These are phyloP conservation scores for Campylorhamphus procurvoides DNA, from an alignment of 2,113 vertebrate genomes.

Conservation along the genomic window DNA sequence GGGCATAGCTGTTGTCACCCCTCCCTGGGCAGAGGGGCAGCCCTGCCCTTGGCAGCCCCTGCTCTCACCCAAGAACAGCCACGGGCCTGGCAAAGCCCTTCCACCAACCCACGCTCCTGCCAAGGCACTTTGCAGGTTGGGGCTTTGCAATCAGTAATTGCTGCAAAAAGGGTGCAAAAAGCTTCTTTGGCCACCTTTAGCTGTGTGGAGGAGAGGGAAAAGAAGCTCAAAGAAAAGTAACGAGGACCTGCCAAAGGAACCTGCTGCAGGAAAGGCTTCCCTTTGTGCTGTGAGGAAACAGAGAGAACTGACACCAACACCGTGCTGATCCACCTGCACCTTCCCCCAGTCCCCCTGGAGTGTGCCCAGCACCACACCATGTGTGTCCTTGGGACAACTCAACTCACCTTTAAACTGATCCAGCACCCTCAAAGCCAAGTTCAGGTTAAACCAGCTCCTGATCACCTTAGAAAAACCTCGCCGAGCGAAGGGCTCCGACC, in stretches of 20 bases:
- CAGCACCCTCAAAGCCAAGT: background rate
- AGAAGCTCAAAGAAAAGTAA: background rate
- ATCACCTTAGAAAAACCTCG: background rate
- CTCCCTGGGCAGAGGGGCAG: background rate
- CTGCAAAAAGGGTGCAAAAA: background rate
- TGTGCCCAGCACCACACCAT: background rate
- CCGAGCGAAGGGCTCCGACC: background rate
- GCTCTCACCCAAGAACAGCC: background rate
- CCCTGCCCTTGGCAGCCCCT: background rate
- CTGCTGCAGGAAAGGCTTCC: background rate
- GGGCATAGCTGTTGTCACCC: background rate
- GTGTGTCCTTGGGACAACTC: background rate
- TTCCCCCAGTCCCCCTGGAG: background rate
- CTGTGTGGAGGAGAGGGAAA: rapidly evolving
- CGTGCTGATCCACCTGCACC: background rate
- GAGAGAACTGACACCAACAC: background rate
- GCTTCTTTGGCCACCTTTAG: background rate
- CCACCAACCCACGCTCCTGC: background rate
- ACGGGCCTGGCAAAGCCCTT: background rate
- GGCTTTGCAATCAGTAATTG: background rate
- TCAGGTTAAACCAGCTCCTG: background rate
- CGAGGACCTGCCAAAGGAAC: background rate
- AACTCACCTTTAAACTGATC: background rate
- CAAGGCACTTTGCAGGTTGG: background rate
- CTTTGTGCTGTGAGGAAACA: background rate